These are phyloP conservation scores for Babylonia areolata DNA, from an alignment of 1,140 invertebrate species.

Conservation along the genomic window DNA sequence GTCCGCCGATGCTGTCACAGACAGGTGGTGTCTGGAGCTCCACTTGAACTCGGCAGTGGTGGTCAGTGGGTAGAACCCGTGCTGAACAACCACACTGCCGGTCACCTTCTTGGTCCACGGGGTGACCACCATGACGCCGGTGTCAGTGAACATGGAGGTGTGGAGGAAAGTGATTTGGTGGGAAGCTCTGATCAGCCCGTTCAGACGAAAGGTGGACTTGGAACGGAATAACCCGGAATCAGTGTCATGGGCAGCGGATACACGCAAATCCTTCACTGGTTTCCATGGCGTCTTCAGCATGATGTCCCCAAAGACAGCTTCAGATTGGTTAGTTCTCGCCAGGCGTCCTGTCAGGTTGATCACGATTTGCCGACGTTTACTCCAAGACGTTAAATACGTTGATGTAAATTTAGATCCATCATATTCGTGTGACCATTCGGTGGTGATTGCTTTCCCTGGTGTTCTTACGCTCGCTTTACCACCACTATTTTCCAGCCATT, in stretches of 20 bases:
- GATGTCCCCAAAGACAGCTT: background rate
- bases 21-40: background rate
- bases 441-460: background rate
- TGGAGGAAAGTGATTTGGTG: background rate
- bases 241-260: background rate
- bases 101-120: conserved; percentile 14
- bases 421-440: conserved; percentile 4
- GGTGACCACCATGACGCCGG: background rate
- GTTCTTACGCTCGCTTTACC: background rate
- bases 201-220: background rate
- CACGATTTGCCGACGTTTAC: background rate
- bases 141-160: conserved; percentile 15
- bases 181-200: background rate
- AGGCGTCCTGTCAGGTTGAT: background rate
- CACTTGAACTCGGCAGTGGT: background rate
- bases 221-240: background rate
- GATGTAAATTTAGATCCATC: background rate
- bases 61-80: conserved; percentile 5
- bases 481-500: background rate
- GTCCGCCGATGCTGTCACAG: background rate
- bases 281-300: conserved; percentile 25
- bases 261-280: conserved; percentile 20
- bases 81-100: background rate
- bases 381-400: background rate
- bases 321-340: background rate